Evolutionary conservation across 1,140 invertebrate genomes (phyloP), one percentile per base, ranked within the genome.

Genomic region (Micrasema minimum): DNA sequence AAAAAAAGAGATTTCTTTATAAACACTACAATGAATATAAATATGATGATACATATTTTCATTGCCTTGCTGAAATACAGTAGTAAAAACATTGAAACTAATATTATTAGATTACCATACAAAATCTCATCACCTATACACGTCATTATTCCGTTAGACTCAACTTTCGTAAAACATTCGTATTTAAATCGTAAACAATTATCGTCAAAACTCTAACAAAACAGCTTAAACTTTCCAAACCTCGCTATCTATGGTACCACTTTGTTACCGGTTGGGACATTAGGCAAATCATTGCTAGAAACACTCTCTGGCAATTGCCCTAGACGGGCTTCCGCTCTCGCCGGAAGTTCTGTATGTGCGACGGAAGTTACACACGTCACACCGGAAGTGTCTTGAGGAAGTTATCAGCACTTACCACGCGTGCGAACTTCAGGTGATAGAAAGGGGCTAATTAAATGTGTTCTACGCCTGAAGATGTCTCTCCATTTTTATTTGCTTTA

Each of bases 341-440:
- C 26, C n/a, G 26, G 50, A 5, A 50, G 16, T 22, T 22, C 7
- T 3, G 18, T 48, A 11, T 20, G 51, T 26, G 12, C 38, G 38
- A 16, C 11, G 59, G 59, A 46, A 64, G 26, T n/a, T 23, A 9
- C 59, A 64, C 59, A 46, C 59, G 23, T 46, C 43, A 22, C 16
- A 2, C 43, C 41, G 59, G 59, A 64, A 64, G 59, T 64, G 41
- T 22, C 61, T 31, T n/a, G 12, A 37, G 48, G 64, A 67, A 55
- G 65, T 43, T 67, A 53, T 50, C 50, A 14, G 31, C 65, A 66
- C 48, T 66, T 50, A 51, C n/a, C 48, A 66, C 35, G 62, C 62
- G 48, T 66, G 62, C 16, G 10, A 66, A 51, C 26, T 66, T 66
- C 46, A 66, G 46, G 62, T 50, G 62, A 66, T 66, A 20, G 35